A percentile compares a stretch with the other conserved stretches of the same genome.
phyloP scores from a whole-genome alignment of 1,140 invertebrate species.

The Pararge aegeria region DNA sequence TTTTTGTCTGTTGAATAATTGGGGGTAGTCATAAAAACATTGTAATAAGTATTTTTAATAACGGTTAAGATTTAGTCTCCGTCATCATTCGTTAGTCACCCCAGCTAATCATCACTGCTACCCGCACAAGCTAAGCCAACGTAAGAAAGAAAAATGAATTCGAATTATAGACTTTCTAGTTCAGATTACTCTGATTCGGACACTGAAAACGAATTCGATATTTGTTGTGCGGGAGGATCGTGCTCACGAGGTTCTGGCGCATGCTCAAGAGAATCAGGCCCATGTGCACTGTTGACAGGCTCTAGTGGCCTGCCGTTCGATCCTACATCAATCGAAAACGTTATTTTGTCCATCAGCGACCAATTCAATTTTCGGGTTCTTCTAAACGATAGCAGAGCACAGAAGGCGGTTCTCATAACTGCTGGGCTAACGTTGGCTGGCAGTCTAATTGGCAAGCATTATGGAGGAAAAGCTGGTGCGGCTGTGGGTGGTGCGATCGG shows the following conservation, averaged over 20 bases:
- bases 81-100: neutral
- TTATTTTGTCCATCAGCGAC: slow-evolving; percentile 57
- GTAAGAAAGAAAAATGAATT: slow-evolving; percentile 9
- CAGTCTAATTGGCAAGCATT: slow-evolving; percentile 55
- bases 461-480: slow-evolving; percentile 62
- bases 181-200: slow-evolving; percentile 37
- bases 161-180: slow-evolving; percentile 6
- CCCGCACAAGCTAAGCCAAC: neutral
- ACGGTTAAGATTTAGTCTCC: neutral
- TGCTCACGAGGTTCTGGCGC: slow-evolving; percentile 18
- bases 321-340: slow-evolving; percentile 48
- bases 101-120: neutral
- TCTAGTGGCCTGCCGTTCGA: slow-evolving; percentile 44
- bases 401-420: slow-evolving; percentile 50
- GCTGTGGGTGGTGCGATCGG: slow-evolving; percentile 61
- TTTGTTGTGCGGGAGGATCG: slow-evolving; percentile 32
- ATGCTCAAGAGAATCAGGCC: too few species aligned
- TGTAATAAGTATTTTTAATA: neutral
- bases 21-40: neutral
- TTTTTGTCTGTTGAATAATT: neutral
- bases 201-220: slow-evolving; percentile 35
- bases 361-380: slow-evolving; percentile 61
- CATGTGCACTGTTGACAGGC: neutral
- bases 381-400: slow-evolving; percentile 42
- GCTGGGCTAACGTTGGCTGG: slow-evolving; percentile 58